Conservation (phyloP, 2,113 vertebrate genomes). For the Tinamus guttatus region DNA sequence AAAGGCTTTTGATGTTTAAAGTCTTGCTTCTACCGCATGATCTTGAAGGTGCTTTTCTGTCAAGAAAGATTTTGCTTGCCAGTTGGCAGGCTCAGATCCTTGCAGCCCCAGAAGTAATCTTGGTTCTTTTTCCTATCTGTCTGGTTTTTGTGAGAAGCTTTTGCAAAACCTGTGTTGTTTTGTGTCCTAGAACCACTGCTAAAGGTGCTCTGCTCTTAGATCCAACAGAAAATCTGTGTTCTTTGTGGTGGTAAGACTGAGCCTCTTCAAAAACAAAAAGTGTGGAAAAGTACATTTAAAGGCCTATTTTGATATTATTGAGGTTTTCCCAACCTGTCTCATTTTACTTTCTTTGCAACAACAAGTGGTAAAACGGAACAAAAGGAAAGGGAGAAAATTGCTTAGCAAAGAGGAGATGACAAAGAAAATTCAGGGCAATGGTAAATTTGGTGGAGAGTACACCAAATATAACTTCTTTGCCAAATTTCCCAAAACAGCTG, state of each 20-base stretch:
- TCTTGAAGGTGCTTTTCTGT: background rate
- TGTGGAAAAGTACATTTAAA: background rate
- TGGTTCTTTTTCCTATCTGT: background rate
- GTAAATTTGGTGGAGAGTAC: background rate
- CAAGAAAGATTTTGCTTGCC: background rate
- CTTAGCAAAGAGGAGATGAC: background rate
- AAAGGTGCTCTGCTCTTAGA: background rate
- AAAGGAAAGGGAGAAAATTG: background rate
- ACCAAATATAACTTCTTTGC: background rate
- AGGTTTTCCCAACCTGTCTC: background rate
- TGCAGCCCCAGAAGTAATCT: background rate
- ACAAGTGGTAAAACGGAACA: background rate
- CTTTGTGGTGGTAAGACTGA: background rate
- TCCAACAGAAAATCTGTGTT: background rate
- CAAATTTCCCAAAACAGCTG: background rate
- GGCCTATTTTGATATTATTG: background rate
- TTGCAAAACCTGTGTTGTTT: background rate
- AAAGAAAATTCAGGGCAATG: background rate
- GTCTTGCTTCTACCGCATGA: background rate
- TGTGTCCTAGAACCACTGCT: background rate
- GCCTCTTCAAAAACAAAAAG: background rate
- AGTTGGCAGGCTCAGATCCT: background rate
- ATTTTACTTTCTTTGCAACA: background rate
- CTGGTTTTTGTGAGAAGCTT: background rate
- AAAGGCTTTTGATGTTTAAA: background rate